These are phyloP conservation scores for Schlechtendalia chinensis DNA, from an alignment of 1,140 invertebrate species.

Conservation along the genomic window DNA sequence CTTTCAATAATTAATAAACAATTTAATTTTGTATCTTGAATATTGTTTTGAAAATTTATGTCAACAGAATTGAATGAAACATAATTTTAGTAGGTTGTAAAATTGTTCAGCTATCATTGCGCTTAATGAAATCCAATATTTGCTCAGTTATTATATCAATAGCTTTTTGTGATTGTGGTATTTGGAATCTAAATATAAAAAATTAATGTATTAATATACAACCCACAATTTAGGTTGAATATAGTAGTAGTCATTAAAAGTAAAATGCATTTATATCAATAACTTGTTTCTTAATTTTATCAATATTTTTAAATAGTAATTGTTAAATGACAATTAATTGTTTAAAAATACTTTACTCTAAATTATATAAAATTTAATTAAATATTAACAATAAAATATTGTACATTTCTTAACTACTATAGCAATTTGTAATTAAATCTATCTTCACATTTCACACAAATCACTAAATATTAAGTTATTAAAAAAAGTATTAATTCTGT, in stretches of 20 bases:
- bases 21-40: background rate
- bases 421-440: background rate
- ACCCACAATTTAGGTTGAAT: background rate
- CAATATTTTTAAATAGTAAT: background rate
- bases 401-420: background rate
- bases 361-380: background rate
- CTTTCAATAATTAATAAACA: background rate
- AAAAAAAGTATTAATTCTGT: background rate
- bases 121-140: conserved; percentile 57
- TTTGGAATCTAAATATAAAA: conserved; percentile 67
- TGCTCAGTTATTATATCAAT: conserved; percentile 77
- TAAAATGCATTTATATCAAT: background rate
- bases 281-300: background rate
- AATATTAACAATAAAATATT: background rate
- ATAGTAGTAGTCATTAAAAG: background rate
- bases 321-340: too few relatives aligned
- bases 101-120: conserved; percentile 30
- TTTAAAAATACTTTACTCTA: too few relatives aligned
- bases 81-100: background rate
- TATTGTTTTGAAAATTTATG: background rate
- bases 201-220: background rate
- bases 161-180: conserved; percentile 86
- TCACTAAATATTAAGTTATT: background rate
- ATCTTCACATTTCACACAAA: background rate
- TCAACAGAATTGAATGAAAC: too few relatives aligned